Conservation (phyloP, 2,888 invertebrate species). For the Drosophila acutilabella region DNA sequence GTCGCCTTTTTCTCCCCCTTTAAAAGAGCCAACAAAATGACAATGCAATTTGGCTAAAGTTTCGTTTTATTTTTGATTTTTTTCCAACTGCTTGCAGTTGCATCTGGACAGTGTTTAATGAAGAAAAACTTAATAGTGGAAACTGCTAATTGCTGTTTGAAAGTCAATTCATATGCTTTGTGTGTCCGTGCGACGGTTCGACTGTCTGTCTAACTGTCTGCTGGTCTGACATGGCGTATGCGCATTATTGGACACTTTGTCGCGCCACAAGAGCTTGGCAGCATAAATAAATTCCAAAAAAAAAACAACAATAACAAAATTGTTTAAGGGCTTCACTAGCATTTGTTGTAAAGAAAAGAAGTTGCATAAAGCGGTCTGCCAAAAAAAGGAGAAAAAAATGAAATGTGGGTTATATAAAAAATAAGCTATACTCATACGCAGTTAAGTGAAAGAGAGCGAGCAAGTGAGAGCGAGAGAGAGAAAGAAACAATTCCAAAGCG, state of each 20-base stretch:
- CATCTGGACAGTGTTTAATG: constrained; percentile 12
- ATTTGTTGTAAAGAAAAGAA: constrained; percentile 50
- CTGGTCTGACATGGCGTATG: constrained; percentile 43
- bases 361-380: constrained; percentile 70
- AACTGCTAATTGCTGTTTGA: constrained; percentile 68
- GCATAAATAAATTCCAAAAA: constrained; percentile 14
- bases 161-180: constrained; percentile 38
- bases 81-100: constrained; percentile 7
- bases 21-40: constrained; percentile 57
- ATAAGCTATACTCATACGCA: constrained; percentile 2
- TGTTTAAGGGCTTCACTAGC: not conserved
- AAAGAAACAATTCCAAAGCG: constrained; percentile 42
- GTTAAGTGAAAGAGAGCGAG: constrained; percentile 32
- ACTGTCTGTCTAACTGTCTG: constrained; percentile 14
- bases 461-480: constrained; percentile 14
- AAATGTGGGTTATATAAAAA: constrained; percentile 72
- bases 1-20: constrained; percentile 48
- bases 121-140: constrained; percentile 34
- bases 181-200: too few relatives aligned
- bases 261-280: constrained; percentile 8
- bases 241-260: constrained; percentile 27
- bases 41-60: constrained; percentile 60
- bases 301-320: constrained; percentile 14
- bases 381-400: constrained; percentile 23
- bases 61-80: constrained; percentile 21